Evolutionary conservation across 1,140 invertebrate genomes (phyloP), one percentile per base, ranked within the genome.

Genomic region (Odontomachus brunneus): DNA sequence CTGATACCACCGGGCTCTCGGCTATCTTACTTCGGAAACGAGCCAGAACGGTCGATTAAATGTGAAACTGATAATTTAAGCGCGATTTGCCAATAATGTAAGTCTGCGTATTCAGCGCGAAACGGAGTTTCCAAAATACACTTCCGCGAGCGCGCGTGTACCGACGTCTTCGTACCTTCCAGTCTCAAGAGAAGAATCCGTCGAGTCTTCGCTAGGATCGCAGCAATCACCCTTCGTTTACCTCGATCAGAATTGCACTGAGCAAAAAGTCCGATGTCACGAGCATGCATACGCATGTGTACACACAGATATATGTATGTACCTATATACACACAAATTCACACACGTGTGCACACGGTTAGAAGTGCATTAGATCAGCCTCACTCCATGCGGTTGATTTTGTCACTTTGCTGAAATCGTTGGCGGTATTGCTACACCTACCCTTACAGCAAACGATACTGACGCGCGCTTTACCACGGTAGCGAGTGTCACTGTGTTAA

Each of bases 331-430:
- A 19, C 51, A 78, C 48, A 63, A 17, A 22, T 12, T 48, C 51
- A 33, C 17, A 12, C 53, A 48, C 26, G 19, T 22, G 15, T 26
- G 48, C 15, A 53, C n/a, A 38, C 14, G 44, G 2, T n/a, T 49
- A 63, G 5, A 49, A n/a, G 3, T 44, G 26, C 17, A 51, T 72
- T 84, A 55, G 17, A 75, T 85, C 33, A 83, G 65, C 5, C 78
- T 9, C 26, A 53, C 59, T 76, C 62, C 63, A 67, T 69, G 84
- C 71, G 33, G 19, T 63, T 7, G 55, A 81, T 74, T 74, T 82
- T 80, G 65, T 71, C 33, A 69, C 75, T 62, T 65, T 0, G 51
- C 22, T 44, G 22, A 69, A 85, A 80, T 84, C 44, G 19, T n/a
- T 62, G 19, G 22, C 24, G 15, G 19, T 65, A 15, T 29, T 24